Evolutionary conservation across 2,113 vertebrate species (phyloP).

Genomic region (Lasiurus borealis): DNA sequence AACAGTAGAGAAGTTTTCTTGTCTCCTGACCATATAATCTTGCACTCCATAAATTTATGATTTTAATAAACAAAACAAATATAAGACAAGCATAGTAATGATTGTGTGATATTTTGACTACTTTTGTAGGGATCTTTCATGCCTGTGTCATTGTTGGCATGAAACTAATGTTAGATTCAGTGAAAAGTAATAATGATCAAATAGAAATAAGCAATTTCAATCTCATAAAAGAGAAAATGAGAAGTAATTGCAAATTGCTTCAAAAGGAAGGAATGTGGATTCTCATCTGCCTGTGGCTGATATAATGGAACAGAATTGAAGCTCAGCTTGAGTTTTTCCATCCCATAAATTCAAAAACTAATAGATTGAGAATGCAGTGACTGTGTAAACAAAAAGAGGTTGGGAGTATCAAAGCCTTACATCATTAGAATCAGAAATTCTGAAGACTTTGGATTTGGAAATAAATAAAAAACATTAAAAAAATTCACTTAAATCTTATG

Average conservation of each 20-base stretch:
- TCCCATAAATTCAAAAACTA: background rate
- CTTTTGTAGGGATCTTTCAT: conserved; percentile 32
- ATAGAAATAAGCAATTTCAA: conserved; percentile 51
- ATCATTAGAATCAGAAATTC: background rate
- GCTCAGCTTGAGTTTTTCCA: conserved; percentile 37
- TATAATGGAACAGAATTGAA: background rate
- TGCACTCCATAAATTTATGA: background rate
- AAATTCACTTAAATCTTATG: background rate
- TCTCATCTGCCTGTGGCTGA: conserved; percentile 12
- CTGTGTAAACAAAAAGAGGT: background rate
- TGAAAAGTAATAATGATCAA: conserved; percentile 27
- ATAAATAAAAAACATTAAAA: background rate
- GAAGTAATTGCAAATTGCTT: background rate
- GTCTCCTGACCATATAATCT: background rate
- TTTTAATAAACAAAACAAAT: conserved; percentile 28
- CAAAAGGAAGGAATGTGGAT: conserved; percentile 35
- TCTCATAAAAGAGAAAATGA: conserved; percentile 56
- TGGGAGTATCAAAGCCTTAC: background rate
- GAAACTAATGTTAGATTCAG: background rate
- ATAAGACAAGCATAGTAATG: background rate
- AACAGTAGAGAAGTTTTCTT: background rate
- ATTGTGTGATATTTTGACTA: background rate
- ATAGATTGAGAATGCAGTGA: background rate
- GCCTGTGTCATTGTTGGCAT: background rate
- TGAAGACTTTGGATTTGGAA: conserved; percentile 40